These are phyloP conservation scores for Papilio dardanus DNA, from an alignment of 1,140 invertebrate species.

Conservation along the genomic window DNA sequence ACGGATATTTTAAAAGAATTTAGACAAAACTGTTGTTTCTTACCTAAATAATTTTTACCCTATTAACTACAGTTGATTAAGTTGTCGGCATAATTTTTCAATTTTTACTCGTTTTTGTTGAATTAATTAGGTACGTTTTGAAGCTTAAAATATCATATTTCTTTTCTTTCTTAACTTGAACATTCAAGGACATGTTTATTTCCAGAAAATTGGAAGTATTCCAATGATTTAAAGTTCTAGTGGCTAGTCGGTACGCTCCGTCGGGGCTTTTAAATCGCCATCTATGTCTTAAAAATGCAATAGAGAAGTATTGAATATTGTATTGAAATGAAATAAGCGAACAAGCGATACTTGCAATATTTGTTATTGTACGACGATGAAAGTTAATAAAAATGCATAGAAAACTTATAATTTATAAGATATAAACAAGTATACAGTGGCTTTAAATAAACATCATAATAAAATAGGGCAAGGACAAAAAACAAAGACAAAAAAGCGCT, in stretches of 20 bases:
- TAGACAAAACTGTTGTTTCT: too few relatives aligned
- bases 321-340: neutral
- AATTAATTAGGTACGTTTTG: neutral
- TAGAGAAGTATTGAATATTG: neutral
- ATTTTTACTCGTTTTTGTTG: neutral
- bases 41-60: too few relatives aligned
- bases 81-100: too few relatives aligned
- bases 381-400: too few relatives aligned
- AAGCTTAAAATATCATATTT: neutral
- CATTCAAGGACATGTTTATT: conserved; percentile 18
- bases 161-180: neutral
- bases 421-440: neutral
- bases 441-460: neutral
- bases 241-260: neutral
- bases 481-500: neutral
- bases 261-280: conserved; percentile 20
- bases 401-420: too few relatives aligned
- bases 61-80: too few relatives aligned
- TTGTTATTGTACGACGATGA: neutral
- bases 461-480: neutral
- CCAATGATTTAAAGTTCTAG: conserved; percentile 29
- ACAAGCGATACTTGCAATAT: neutral
- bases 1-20: neutral
- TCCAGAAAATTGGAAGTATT: conserved; percentile 19
- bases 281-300: conserved; percentile 10